A percentile compares a stretch with the other conserved stretches of the same genome.
Conservation (phyloP, 2,888 invertebrate genomes). For the Eudasyphora cyanicolor region DNA sequence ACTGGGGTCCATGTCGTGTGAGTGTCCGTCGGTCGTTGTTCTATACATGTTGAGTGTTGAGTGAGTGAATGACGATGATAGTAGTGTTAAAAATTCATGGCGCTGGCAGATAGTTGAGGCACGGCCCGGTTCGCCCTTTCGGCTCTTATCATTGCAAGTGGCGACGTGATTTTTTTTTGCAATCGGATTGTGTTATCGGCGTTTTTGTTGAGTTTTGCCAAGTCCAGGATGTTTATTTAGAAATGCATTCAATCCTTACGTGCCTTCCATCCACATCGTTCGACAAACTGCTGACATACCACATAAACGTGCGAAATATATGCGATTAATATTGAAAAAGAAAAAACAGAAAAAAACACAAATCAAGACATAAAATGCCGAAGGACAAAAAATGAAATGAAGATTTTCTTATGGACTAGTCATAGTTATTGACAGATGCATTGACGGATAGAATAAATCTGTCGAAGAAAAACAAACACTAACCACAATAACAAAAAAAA, state of each 20-base stretch:
- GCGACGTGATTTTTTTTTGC: conserved; percentile 19
- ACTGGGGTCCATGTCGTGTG: not conserved
- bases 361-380: not conserved
- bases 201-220: not conserved
- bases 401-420: not conserved
- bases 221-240: conserved; percentile 12
- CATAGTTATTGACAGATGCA: not conserved
- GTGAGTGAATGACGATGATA: not conserved
- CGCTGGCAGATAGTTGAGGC: not conserved
- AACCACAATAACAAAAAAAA: no score
- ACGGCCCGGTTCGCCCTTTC: no score
- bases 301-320: not conserved
- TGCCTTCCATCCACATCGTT: not conserved
- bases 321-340: no score
- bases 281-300: not conserved
- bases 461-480: not conserved
- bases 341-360: no score
- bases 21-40: not conserved
- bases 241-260: conserved; percentile 24
- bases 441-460: not conserved
- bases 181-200: conserved; percentile 9
- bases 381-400: not conserved
- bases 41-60: not conserved
- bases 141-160: not conserved
- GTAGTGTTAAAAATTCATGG: not conserved